phyloP scores from a whole-genome alignment of 2,113 vertebrate genomes.

The Urocynchramus pylzowi region DNA sequence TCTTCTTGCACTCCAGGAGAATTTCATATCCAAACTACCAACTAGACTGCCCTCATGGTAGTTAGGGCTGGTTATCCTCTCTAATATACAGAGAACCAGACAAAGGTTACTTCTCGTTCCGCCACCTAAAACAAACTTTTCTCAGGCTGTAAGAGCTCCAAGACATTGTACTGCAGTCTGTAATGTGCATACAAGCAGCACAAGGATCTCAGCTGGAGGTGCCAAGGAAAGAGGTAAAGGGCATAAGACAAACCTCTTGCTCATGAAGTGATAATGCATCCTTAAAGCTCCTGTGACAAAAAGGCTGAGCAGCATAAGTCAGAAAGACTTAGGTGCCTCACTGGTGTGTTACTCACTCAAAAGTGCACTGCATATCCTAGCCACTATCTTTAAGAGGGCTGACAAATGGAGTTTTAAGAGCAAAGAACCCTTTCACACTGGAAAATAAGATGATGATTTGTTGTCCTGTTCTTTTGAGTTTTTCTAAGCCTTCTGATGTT shows the following conservation, averaged over 20 bases:
- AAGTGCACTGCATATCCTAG: neutral
- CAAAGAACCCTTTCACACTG: neutral
- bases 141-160: neutral
- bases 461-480: too few species aligned
- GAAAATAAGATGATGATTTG: neutral
- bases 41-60: neutral
- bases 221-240: neutral
- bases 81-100: neutral
- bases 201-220: neutral
- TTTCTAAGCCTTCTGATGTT: too few species aligned
- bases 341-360: neutral
- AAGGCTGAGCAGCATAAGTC: neutral
- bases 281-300: neutral
- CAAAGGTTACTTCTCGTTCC: neutral
- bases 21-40: neutral
- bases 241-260: neutral
- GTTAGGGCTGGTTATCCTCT: neutral
- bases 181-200: fast-evolving
- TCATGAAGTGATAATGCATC: neutral
- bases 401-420: neutral
- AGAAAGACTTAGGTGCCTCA: neutral
- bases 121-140: neutral
- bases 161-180: neutral
- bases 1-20: neutral
- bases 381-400: neutral